Evolutionary conservation across 2,113 vertebrate species (phyloP), one percentile per base, ranked within the genome.

Genomic region (Etia nguti): DNA sequence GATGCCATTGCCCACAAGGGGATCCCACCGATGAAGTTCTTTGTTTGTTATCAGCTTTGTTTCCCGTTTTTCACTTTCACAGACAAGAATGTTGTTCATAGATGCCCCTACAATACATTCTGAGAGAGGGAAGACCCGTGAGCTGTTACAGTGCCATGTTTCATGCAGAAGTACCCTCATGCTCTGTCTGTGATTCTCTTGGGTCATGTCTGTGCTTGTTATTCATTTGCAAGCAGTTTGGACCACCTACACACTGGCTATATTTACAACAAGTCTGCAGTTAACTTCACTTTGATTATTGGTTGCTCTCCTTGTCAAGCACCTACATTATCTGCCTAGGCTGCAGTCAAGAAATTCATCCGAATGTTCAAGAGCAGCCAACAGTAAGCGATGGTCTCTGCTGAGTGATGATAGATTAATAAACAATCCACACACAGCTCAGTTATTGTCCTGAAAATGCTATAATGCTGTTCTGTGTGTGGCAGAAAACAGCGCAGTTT

Each of bases 191-290:
- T 60, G 68, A 85, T 82, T 90, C 93, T 88, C 79, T n/a, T 15
- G 89, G 93, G 95, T 94, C 93, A 91, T 82, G 84, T 93, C 92
- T 90, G 41, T 26, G 81, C 85, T 91, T 91, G 89, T 87, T 93
- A 90, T 92, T 92, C 90, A 91, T 94, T 94, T 93, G 86, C 89
- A 55, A 89, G 92, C 85, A 79, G 62, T 92, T 86, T 94, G 85
- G 85, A 94, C 93, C 94, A 86, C 93, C 93, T 94, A 88, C 89
- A 93, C 94, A 52, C 75, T 34, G 81, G 91, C 94, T 91, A 94
- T 95, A 95, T 94, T 95, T 95, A 93, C 93, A 91, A 68, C 86
- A 70, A 50, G 90, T 94, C 88, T 93, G 91, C 85, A 29, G 85
- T 92, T 85, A 84, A 93, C 92, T 92, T 89, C 70, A 52, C 92